Percentiles rank a stretch among this genome's conserved stretches.
Conservation (phyloP, 2,888 invertebrate species). For the Drosophila limbata region DNA sequence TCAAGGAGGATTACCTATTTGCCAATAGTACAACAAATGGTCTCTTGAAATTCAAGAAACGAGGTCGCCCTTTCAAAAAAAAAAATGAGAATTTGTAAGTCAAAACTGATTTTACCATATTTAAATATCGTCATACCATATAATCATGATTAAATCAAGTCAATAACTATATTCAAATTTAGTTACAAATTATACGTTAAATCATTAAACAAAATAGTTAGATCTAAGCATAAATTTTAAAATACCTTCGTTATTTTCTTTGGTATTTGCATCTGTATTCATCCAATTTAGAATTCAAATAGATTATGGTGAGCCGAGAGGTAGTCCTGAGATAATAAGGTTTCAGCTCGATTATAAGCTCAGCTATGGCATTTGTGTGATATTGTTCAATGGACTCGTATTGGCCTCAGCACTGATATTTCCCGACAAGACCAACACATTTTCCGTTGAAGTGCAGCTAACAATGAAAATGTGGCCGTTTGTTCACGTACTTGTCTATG, state of each 20-base stretch:
- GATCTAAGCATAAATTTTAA: no score
- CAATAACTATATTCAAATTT: no score
- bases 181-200: no score
- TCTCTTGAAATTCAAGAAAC: neutral
- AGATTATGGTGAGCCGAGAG: constrained; percentile 6
- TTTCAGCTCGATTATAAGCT: constrained; percentile 13
- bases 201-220: no score
- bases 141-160: no score
- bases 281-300: constrained; percentile 12
- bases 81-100: constrained; percentile 14
- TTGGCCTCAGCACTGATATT: neutral
- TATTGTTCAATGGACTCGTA: constrained; percentile 37
- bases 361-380: constrained; percentile 15
- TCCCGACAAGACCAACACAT: constrained; percentile 15
- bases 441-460: constrained; percentile 9
- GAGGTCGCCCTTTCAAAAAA: neutral
- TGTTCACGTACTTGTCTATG: constrained; percentile 27
- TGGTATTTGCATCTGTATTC: neutral
- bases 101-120: no score
- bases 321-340: neutral
- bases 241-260: neutral
- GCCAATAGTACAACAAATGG: neutral
- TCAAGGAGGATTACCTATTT: neutral
- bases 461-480: constrained; percentile 29
- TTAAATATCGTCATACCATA: no score